Conservation (phyloP, 2,113 vertebrate species). For the Phodopus roborovskii region DNA sequence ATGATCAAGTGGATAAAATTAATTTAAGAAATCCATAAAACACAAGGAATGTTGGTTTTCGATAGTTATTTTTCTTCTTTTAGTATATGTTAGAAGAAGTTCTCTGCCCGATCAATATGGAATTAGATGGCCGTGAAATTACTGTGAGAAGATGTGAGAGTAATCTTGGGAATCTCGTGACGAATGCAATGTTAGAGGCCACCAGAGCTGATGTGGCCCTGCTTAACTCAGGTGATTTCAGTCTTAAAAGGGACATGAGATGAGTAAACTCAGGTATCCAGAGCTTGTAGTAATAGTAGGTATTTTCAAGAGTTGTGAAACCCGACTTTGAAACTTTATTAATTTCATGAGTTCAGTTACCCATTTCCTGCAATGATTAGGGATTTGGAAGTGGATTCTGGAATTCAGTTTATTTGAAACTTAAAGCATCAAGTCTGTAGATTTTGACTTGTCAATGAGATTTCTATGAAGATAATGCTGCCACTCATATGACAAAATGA, state of each 20-base stretch:
- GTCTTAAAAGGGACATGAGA: background rate
- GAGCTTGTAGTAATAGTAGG: background rate
- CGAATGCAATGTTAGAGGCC: slow-evolving; percentile 71
- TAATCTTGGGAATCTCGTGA: slow-evolving; percentile 70
- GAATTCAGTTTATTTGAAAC: slow-evolving; percentile 29
- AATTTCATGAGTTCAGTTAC: background rate
- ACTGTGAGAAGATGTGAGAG: slow-evolving; percentile 69
- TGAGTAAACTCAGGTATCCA: background rate
- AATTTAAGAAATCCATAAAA: slow-evolving; percentile 8
- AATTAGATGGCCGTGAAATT: slow-evolving; percentile 67
- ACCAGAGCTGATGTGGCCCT: slow-evolving; percentile 70
- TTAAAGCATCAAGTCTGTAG: background rate
- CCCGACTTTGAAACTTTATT: background rate
- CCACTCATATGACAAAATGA: background rate
- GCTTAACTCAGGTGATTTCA: slow-evolving; percentile 72
- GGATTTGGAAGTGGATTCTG: background rate
- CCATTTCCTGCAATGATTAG: background rate
- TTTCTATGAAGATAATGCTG: background rate
- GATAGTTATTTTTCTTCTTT: slow-evolving; percentile 24
- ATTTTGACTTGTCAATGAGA: background rate
- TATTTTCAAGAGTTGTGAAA: background rate
- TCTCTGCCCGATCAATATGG: slow-evolving; percentile 69
- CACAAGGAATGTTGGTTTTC: slow-evolving; percentile 22
- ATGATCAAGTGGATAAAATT: background rate
- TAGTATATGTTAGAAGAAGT: slow-evolving; percentile 70